These are phyloP conservation scores for Nudaria mundana DNA, from an alignment of 2,888 invertebrate species.

Conservation along the genomic window DNA sequence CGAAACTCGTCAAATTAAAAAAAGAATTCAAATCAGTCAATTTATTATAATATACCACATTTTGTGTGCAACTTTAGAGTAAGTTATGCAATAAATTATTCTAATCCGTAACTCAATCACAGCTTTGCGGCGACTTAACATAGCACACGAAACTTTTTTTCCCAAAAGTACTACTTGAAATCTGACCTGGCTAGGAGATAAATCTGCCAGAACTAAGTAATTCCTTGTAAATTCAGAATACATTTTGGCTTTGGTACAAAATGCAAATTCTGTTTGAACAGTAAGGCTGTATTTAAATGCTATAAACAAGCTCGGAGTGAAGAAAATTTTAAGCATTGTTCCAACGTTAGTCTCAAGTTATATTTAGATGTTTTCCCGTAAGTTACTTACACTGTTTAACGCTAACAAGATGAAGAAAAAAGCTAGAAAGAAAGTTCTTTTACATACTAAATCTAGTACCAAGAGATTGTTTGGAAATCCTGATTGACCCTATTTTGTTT, in stretches of 20 bases:
- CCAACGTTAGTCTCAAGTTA: conserved; percentile 10
- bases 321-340: conserved; percentile 12
- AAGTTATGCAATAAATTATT: no score
- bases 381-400: neutral
- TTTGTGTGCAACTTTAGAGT: no score
- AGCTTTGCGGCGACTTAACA: conserved; percentile 21
- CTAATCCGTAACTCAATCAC: conserved; percentile 20
- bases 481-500: no score
- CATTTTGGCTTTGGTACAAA: conserved; percentile 23
- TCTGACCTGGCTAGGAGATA: conserved; percentile 14
- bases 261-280: conserved; percentile 27
- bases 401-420: conserved; percentile 1
- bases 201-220: conserved; percentile 31
- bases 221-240: conserved; percentile 29
- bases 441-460: no score
- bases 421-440: no score
- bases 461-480: no score
- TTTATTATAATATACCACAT: no score
- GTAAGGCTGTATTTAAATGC: conserved; percentile 37
- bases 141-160: conserved; percentile 22
- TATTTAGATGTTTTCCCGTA: conserved; percentile 6
- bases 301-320: conserved; percentile 45
- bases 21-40: no score
- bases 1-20: no score
- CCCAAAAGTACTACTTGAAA: conserved; percentile 16